Evolutionary conservation across 2,797 vertebrate genomes (phyloP).

Genomic region (Pangasius krempfi): DNA sequence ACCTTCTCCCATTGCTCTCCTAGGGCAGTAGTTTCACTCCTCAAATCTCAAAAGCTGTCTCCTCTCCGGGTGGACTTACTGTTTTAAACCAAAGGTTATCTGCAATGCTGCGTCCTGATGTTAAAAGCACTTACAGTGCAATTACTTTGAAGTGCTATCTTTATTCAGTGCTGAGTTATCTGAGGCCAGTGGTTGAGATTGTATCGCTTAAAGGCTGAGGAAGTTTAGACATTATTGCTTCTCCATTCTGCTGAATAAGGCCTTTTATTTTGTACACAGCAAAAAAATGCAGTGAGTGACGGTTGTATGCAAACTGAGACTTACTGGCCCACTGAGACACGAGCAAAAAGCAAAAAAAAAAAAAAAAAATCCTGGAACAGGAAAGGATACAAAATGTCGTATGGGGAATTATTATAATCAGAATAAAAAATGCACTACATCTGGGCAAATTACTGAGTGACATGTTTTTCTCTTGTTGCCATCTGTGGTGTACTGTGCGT

Average conservation of each 20-base stretch:
- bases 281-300: not conserved
- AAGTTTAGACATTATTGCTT: slow-evolving; percentile 35
- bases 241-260: slow-evolving; percentile 33
- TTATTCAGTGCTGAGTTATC: slow-evolving; percentile 63
- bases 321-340: not conserved
- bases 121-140: slow-evolving; percentile 40
- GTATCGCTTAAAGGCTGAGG: slow-evolving; percentile 62
- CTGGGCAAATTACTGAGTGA: slow-evolving; percentile 25
- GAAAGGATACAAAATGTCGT: not conserved
- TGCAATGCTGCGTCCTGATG: slow-evolving; percentile 27
- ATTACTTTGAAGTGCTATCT: slow-evolving; percentile 41
- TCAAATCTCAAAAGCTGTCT: slow-evolving; percentile 35
- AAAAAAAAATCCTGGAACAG: not conserved
- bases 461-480: slow-evolving; percentile 22
- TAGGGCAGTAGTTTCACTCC: slow-evolving; percentile 69
- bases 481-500: not conserved
- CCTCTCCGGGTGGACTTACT: slow-evolving; percentile 25
- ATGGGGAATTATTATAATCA: not conserved
- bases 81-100: slow-evolving; percentile 49
- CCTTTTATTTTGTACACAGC: slow-evolving; percentile 11
- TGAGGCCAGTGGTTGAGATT: slow-evolving; percentile 74
- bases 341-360: not conserved
- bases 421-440: not conserved
- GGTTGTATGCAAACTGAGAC: slow-evolving; percentile 19
- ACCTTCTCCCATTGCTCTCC: slow-evolving; percentile 76